phyloP scores from a whole-genome alignment of 2,888 invertebrate species.

The Automeris io region DNA sequence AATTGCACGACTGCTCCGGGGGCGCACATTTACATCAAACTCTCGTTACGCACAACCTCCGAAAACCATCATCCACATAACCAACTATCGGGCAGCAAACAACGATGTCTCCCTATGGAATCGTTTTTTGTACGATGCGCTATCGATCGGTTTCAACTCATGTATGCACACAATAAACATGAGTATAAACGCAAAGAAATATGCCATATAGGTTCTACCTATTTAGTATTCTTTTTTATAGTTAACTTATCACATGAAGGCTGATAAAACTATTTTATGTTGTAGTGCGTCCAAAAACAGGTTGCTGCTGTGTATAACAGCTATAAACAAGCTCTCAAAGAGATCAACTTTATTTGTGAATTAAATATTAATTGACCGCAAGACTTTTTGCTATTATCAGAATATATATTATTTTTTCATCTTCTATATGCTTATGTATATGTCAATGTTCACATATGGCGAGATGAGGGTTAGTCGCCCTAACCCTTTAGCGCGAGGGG shows the following conservation, averaged over 20 bases:
- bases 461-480: slow-evolving; percentile 57
- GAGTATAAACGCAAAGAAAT: too few species aligned
- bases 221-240: too few species aligned
- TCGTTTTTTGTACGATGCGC: slow-evolving; percentile 6
- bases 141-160: slow-evolving; percentile 1
- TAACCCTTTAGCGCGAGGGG: slow-evolving; percentile 65
- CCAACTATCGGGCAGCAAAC: slow-evolving; percentile 15
- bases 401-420: neutral
- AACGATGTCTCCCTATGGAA: slow-evolving; percentile 29
- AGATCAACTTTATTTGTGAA: too few species aligned
- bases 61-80: slow-evolving; percentile 22
- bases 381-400: too few species aligned
- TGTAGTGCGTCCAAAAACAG: too few species aligned
- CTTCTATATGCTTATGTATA: neutral
- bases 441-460: slow-evolving; percentile 10
- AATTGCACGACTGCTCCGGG: slow-evolving; percentile 1
- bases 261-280: too few species aligned
- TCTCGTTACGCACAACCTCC: slow-evolving; percentile 48
- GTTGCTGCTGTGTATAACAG: too few species aligned
- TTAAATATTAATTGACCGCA: too few species aligned
- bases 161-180: neutral
- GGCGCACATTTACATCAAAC: slow-evolving; percentile 58
- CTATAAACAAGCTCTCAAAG: too few species aligned
- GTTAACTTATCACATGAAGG: too few species aligned
- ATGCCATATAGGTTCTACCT: too few species aligned